Conservation (phyloP, 2,888 invertebrate species). For the Lapara coniferarum region DNA sequence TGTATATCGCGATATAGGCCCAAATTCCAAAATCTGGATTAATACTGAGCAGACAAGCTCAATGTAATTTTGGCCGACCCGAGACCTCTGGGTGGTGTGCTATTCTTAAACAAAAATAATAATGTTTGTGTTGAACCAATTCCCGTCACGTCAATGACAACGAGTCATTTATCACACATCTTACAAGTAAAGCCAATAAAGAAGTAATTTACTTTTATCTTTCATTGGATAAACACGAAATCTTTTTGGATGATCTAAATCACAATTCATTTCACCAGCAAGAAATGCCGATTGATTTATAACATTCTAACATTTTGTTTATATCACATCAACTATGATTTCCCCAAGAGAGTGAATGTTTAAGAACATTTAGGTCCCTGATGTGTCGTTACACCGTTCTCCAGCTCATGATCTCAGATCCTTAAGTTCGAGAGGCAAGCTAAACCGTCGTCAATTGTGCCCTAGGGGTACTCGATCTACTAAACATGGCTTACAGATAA, state of each 20-base stretch:
- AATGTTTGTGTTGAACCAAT: not conserved
- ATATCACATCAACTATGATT: not conserved
- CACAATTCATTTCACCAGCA: too few species aligned
- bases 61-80: too few species aligned
- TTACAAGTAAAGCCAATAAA: slow-evolving; percentile 3
- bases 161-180: not conserved
- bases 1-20: too few species aligned
- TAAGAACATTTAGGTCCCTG: slow-evolving; percentile 40
- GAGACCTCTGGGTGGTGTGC: too few species aligned
- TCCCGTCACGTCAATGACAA: not conserved
- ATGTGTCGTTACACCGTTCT: slow-evolving; percentile 36
- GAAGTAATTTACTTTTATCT: not conserved
- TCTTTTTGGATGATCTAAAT: too few species aligned
- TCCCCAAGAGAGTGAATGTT: slow-evolving; percentile 24
- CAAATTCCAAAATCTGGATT: too few species aligned
- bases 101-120: too few species aligned
- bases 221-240: not conserved
- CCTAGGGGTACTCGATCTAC: slow-evolving; percentile 43
- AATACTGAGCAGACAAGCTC: too few species aligned
- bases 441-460: slow-evolving; percentile 50
- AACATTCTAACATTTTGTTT: too few species aligned
- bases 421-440: slow-evolving; percentile 45
- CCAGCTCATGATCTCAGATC: slow-evolving; percentile 47
- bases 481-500: slow-evolving; percentile 33
- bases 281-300: too few species aligned